These are phyloP conservation scores for Rhineura floridana DNA, from an alignment of 2,113 vertebrate genomes.

Conservation along the genomic window DNA sequence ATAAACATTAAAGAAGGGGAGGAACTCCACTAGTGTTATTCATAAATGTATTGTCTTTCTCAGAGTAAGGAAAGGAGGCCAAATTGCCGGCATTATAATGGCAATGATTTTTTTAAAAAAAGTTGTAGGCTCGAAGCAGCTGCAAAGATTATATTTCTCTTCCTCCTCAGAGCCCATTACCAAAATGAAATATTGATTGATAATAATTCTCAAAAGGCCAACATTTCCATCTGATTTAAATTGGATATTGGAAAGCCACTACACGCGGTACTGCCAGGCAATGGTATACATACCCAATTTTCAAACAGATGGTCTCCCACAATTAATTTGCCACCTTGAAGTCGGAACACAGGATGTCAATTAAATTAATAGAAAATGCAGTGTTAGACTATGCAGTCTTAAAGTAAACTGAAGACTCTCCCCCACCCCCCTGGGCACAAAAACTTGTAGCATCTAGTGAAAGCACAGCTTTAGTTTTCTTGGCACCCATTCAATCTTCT, in stretches of 20 bases:
- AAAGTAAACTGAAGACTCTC: slow-evolving; percentile 15
- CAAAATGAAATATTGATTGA: slow-evolving; percentile 22
- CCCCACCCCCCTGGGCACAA: not conserved
- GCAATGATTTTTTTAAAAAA: slow-evolving; percentile 15
- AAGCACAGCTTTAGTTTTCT: slow-evolving; percentile 39
- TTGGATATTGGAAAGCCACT: slow-evolving; percentile 30
- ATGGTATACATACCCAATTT: slow-evolving; percentile 25
- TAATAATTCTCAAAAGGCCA: not conserved
- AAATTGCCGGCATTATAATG: slow-evolving; percentile 17
- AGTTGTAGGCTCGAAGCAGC: not conserved
- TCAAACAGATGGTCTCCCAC: slow-evolving; percentile 53
- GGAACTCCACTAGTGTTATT: not conserved
- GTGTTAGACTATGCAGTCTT: slow-evolving; percentile 30
- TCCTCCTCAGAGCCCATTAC: slow-evolving; percentile 19
- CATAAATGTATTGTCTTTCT: not conserved
- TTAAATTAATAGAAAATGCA: slow-evolving; percentile 54
- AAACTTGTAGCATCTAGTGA: slow-evolving; percentile 22
- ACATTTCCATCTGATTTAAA: slow-evolving; percentile 36
- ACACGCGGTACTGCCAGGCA: not conserved
- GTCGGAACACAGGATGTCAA: slow-evolving; percentile 51
- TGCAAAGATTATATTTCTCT: slow-evolving; percentile 14
- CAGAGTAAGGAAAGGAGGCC: not conserved
- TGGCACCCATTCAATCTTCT: slow-evolving; percentile 28
- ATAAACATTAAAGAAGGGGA: not conserved
- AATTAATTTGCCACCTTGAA: slow-evolving; percentile 62